Evolutionary conservation across 2,888 invertebrate genomes (phyloP).

Genomic region (Aphidius colemani): DNA sequence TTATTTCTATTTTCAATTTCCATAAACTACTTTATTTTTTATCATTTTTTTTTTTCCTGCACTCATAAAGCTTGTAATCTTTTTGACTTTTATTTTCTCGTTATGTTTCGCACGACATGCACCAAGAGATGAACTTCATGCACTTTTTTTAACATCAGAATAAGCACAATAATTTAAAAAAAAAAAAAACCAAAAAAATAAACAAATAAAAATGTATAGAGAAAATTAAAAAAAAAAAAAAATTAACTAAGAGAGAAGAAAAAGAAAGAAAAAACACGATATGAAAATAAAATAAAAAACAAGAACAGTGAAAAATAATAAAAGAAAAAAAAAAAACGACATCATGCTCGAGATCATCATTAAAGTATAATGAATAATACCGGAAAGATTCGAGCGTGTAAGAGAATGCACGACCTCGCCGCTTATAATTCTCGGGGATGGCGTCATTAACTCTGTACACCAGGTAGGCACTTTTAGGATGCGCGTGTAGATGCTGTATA

Average conservation of each 20-base stretch:
- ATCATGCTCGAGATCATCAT: conserved; percentile 42
- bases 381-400: conserved; percentile 47
- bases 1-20: no score
- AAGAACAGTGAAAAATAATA: neutral
- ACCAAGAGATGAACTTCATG: neutral
- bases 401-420: conserved; percentile 41
- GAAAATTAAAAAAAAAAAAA: no score
- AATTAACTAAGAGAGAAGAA: neutral
- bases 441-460: conserved; percentile 43
- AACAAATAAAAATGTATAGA: no score
- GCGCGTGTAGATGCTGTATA: neutral
- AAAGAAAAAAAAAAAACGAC: conserved; percentile 15
- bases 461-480: conserved; percentile 7
- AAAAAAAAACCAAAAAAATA: no score
- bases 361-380: conserved; percentile 49
- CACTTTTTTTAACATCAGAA: conserved; percentile 11
- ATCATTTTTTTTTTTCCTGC: no score
- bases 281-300: neutral
- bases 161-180: no score
- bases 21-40: no score
- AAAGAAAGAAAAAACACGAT: neutral
- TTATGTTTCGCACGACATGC: conserved; percentile 8
- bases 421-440: conserved; percentile 46
- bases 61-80: neutral
- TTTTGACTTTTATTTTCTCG: neutral